Evolutionary conservation across 2,888 invertebrate species (phyloP).

Genomic region (Drosophila robusta): DNA sequence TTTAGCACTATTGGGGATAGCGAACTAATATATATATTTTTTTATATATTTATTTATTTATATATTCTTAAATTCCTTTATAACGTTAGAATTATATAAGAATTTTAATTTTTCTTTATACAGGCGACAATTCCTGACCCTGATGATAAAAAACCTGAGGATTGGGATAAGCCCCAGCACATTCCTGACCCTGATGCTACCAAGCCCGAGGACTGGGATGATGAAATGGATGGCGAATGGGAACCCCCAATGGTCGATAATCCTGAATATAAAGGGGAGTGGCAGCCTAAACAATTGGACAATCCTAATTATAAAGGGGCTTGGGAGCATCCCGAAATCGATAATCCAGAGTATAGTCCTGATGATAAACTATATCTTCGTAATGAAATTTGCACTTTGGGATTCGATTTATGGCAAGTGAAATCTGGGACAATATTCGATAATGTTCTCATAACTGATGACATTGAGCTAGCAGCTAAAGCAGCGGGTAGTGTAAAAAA

Average conservation of each 20-base stretch:
- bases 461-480: slow-evolving; percentile 90
- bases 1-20: too few species aligned
- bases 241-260: slow-evolving; percentile 99
- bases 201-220: slow-evolving; percentile 99
- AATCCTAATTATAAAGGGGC: slow-evolving; percentile 98
- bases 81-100: too few species aligned
- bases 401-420: slow-evolving; percentile 99
- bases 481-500: slow-evolving; percentile 88
- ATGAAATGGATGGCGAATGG: slow-evolving; percentile 99
- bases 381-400: slow-evolving; percentile 95
- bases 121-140: slow-evolving; percentile 96
- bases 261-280: slow-evolving; percentile 99
- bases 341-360: slow-evolving; percentile 97
- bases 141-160: slow-evolving; percentile 97
- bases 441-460: slow-evolving; percentile 97
- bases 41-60: too few species aligned
- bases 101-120: background rate
- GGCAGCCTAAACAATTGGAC: slow-evolving; percentile 99
- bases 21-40: too few species aligned
- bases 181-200: slow-evolving; percentile 98
- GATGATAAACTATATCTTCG: slow-evolving; percentile 94
- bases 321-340: slow-evolving; percentile 99
- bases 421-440: slow-evolving; percentile 99
- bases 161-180: slow-evolving; percentile 99
- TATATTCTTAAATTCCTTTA: background rate